Evolutionary conservation across 2,888 invertebrate genomes (phyloP).

Genomic region (Marronus borbonicus): DNA sequence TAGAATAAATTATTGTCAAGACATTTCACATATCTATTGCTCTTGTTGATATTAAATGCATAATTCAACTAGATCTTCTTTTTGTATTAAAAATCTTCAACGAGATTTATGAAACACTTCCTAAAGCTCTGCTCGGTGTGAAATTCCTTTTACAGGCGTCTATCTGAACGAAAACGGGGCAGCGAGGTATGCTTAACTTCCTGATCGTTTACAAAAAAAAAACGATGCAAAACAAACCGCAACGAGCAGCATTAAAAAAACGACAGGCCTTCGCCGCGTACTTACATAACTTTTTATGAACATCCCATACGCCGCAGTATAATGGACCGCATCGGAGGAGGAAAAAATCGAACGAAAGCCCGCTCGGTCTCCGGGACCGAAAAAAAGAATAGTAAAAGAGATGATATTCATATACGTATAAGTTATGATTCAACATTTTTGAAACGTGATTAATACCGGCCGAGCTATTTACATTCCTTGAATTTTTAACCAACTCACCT

Average conservation of each 20-base stretch:
- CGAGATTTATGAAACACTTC: neutral
- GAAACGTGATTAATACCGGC: constrained; percentile 43
- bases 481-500: constrained; percentile 42
- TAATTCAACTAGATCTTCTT: too few species aligned
- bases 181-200: neutral
- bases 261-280: neutral
- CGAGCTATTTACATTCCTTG: constrained; percentile 46
- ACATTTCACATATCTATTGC: too few species aligned
- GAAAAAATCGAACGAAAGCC: neutral
- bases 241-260: neutral
- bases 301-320: neutral
- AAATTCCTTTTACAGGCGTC: neutral
- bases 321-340: neutral
- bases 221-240: neutral
- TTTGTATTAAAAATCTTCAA: neutral
- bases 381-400: constrained; percentile 28
- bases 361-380: neutral
- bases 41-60: too few species aligned
- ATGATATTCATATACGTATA: constrained; percentile 14
- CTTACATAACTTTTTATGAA: constrained; percentile 20
- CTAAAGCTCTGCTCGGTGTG: neutral
- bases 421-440: constrained; percentile 48
- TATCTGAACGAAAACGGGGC: neutral
- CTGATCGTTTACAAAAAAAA: neutral
- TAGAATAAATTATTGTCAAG: too few species aligned